These are phyloP conservation scores for Drosophila littoralis DNA, from an alignment of 1,140 invertebrate species.

Conservation along the genomic window DNA sequence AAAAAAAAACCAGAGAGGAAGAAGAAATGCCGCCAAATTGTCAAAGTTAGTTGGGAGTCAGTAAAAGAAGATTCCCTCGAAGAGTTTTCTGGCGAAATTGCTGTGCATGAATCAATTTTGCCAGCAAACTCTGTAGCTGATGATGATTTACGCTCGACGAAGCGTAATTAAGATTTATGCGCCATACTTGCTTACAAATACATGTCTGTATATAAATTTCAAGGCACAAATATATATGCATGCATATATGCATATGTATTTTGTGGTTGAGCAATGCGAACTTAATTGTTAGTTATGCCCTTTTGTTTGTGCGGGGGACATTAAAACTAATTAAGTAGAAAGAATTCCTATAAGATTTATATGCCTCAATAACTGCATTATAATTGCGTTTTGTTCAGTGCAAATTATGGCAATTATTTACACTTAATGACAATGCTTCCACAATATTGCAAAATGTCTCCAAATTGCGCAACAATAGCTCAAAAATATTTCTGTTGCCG, in stretches of 20 bases:
- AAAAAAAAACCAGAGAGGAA: conserved; percentile 4
- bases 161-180: conserved; percentile 82
- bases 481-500: conserved; percentile 35
- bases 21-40: conserved; percentile 54
- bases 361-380: conserved; percentile 56
- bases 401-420: conserved; percentile 76
- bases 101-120: conserved; percentile 66
- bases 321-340: conserved; percentile 82
- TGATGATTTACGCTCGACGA: conserved; percentile 79
- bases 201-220: not conserved
- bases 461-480: conserved; percentile 22
- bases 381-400: conserved; percentile 48
- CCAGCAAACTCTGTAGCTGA: conserved; percentile 51
- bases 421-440: conserved; percentile 55
- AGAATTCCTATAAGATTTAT: conserved; percentile 74
- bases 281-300: conserved; percentile 80
- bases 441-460: conserved; percentile 41
- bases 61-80: conserved; percentile 16
- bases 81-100: conserved; percentile 43
- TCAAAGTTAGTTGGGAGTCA: conserved; percentile 53
- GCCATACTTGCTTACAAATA: conserved; percentile 57
- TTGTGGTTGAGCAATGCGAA: conserved; percentile 44
- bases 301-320: conserved; percentile 58
- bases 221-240: conserved; percentile 12
- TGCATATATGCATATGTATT: conserved; percentile 17